Evolutionary conservation across 2,888 invertebrate genomes (phyloP).

Genomic region (Amphipyra tragopoginis): DNA sequence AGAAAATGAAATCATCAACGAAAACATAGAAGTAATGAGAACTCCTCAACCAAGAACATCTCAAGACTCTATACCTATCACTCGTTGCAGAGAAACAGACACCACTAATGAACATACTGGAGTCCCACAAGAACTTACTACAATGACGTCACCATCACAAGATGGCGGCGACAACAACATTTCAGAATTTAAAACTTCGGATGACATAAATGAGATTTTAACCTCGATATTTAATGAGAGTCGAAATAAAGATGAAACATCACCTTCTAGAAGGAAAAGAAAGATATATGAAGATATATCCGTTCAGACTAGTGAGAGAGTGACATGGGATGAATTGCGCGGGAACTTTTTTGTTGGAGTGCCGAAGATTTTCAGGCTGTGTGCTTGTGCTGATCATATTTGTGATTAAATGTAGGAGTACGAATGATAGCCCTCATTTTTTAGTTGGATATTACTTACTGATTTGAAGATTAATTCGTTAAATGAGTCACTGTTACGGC

Average conservation of each 20-base stretch:
- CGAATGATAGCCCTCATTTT: too few relatives aligned
- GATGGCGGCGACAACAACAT: not conserved
- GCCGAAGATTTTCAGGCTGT: constrained; percentile 51
- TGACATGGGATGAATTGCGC: constrained; percentile 44
- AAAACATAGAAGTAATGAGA: constrained; percentile 15
- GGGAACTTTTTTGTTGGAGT: constrained; percentile 50
- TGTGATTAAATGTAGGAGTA: constrained; percentile 17
- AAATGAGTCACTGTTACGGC: too few relatives aligned
- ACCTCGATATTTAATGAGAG: constrained; percentile 27
- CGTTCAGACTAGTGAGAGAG: constrained; percentile 6
- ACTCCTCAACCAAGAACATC: constrained; percentile 15
- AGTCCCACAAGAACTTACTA: not conserved
- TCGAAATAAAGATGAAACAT: not conserved
- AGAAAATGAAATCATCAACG: not conserved
- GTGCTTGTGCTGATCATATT: constrained; percentile 47
- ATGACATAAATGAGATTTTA: constrained; percentile 33
- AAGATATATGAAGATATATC: constrained; percentile 24
- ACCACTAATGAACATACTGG: not conserved
- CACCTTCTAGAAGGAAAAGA: constrained; percentile 24
- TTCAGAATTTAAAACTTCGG: constrained; percentile 21
- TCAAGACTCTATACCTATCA: constrained; percentile 6
- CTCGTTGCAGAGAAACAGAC: not conserved
- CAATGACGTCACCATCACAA: constrained; percentile 4
- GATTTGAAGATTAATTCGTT: too few relatives aligned
- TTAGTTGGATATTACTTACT: too few relatives aligned